Evolutionary conservation across 2,113 vertebrate species (phyloP).

Genomic region (Phoenicopterus ruber): DNA sequence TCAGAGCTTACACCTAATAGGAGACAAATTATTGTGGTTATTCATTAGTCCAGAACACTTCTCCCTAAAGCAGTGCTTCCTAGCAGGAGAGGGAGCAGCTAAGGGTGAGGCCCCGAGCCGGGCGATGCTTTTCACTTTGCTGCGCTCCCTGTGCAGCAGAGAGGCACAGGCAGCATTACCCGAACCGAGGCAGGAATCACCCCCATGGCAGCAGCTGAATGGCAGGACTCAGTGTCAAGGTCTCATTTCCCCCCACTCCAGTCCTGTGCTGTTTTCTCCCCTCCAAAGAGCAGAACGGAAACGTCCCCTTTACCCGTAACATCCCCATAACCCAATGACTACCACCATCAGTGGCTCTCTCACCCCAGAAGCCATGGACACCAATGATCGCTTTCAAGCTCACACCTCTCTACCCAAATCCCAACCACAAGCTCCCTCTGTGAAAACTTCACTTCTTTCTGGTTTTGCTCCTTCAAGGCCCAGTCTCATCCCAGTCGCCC

Average conservation of each 20-base stretch:
- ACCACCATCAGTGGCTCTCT: not conserved
- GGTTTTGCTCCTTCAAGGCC: not conserved
- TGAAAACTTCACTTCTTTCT: not conserved
- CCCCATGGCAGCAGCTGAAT: accelerated
- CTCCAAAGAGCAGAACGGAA: not conserved
- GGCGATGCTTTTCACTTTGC: not conserved
- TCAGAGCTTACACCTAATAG: not conserved
- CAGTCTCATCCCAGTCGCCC: not conserved
- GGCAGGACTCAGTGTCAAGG: not conserved
- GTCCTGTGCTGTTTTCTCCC: not conserved
- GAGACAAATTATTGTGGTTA: not conserved
- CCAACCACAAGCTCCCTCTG: not conserved
- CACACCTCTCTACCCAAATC: not conserved
- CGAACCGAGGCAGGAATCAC: accelerated
- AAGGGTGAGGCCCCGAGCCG: not conserved
- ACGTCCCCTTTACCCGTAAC: not conserved
- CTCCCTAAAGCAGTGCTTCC: not conserved
- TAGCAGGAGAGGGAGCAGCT: not conserved
- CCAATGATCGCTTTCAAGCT: not conserved
- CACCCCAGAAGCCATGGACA: not conserved
- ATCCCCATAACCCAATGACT: not conserved
- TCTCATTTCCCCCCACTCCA: not conserved
- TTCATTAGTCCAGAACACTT: not conserved
- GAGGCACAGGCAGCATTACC: not conserved
- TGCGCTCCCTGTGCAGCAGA: not conserved